phyloP scores from a whole-genome alignment of 2,888 invertebrate species.

The Chloroclysta siterata region DNA sequence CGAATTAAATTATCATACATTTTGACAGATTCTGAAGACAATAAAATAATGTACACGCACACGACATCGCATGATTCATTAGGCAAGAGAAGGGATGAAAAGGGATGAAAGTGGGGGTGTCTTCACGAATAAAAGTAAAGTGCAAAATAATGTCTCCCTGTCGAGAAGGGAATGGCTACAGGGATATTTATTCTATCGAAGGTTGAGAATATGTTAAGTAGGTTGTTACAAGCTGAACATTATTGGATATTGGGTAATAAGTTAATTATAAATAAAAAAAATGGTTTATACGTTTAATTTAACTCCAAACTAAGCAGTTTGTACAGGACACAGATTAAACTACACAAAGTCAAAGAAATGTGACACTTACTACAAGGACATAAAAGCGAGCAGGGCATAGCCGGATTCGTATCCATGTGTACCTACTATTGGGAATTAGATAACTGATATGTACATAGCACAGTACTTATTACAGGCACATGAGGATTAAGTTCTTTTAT shows the following conservation, averaged over 20 bases:
- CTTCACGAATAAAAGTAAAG: slow-evolving; percentile 38
- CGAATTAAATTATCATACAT: slow-evolving; percentile 37
- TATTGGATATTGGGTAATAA: slow-evolving; percentile 16
- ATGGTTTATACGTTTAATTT: too few species aligned
- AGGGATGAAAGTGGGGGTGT: slow-evolving; percentile 18
- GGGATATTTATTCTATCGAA: slow-evolving; percentile 36
- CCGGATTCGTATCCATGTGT: too few species aligned
- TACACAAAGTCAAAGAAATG: too few species aligned
- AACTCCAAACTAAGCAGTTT: too few species aligned
- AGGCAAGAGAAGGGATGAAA: slow-evolving; percentile 28
- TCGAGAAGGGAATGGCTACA: slow-evolving; percentile 18
- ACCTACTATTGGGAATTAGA: too few species aligned
- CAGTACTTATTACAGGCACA: too few species aligned
- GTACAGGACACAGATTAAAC: too few species aligned
- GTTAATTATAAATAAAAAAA: neutral
- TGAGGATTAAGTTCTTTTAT: too few species aligned
- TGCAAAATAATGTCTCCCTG: slow-evolving; percentile 41
- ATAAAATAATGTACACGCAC: slow-evolving; percentile 31
- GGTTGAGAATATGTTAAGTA: slow-evolving; percentile 29
- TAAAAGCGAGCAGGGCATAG: too few species aligned
- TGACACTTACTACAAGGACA: too few species aligned
- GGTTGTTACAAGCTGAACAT: slow-evolving; percentile 21
- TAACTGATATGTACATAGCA: too few species aligned
- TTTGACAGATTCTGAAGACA: slow-evolving; percentile 26
- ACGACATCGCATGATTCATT: slow-evolving; percentile 45